Evolutionary conservation across 2,113 vertebrate species (phyloP).

Genomic region (Dinomys branickii): DNA sequence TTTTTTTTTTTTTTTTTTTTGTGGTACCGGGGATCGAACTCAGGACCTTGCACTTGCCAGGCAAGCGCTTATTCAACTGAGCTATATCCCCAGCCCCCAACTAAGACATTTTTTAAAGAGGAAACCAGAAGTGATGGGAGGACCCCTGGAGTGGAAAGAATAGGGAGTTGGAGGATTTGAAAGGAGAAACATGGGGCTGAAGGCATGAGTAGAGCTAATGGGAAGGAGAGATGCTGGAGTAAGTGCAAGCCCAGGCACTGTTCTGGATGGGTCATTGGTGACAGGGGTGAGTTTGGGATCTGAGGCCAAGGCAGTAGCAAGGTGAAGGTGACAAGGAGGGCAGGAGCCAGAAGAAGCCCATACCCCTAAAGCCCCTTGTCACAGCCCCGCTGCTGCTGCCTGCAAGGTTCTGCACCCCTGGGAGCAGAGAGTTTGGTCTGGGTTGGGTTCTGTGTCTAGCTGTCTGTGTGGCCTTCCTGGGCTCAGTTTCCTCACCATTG

Average conservation of each 20-base stretch:
- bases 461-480: background rate
- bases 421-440: background rate
- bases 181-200: background rate
- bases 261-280: background rate
- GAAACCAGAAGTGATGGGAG: background rate
- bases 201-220: background rate
- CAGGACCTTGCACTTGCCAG: no score
- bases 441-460: background rate
- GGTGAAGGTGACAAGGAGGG: background rate
- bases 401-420: background rate
- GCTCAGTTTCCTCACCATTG: background rate
- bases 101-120: background rate
- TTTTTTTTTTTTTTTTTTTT: no score
- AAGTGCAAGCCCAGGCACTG: background rate
- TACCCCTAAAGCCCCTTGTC: background rate
- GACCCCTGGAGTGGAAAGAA: background rate
- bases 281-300: background rate
- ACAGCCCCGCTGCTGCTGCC: no score
- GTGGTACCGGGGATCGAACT: no score
- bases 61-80: no score
- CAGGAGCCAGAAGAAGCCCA: background rate
- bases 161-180: background rate
- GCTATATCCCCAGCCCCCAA: no score
- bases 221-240: background rate
- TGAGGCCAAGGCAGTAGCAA: background rate